Evolutionary conservation across 1,140 invertebrate species (phyloP), one percentile per base, ranked within the genome.

Genomic region (Phymorhynchus buccinoides): DNA sequence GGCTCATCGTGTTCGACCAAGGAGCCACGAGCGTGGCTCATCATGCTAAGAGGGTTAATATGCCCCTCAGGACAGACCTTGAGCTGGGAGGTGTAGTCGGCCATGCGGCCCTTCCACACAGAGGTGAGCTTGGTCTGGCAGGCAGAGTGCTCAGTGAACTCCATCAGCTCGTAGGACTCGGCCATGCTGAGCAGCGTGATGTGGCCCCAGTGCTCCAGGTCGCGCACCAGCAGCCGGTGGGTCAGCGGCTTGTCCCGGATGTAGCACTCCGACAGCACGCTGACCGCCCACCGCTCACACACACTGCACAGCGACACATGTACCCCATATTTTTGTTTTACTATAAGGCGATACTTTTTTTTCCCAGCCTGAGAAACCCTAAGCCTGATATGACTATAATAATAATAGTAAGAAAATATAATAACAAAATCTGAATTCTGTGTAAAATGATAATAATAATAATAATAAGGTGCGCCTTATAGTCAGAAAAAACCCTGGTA

Each of bases 31-130:
- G n/a, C n/a, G n/a, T n/a, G n/a, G n/a, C n/a, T n/a, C n/a, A n/a
- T n/a, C n/a, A n/a, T n/a, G n/a, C n/a, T n/a, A n/a, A n/a, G n/a
- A n/a, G n/a, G n/a, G n/a, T n/a, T n/a, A n/a, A n/a, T n/a, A n/a
- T n/a, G n/a, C n/a, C n/a, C n/a, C n/a, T n/a, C n/a, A n/a, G n/a
- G 27, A 62, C 81, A 73, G 83, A 93, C 92, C 90, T 90, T 93
- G 52, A 88, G 86, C 14, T 86, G 85, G 39, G 91, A 89, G n/a
- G 92, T 93, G 85, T 92, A 90, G 3, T 90, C 86, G 12, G 90
- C 89, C 90, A 93, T 91, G 9, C 88, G 84, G 6, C 93, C 92
- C 48, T 91, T 92, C 92, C 92, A 93, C 42, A 93, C 91, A 41
- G 87, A 88, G 83, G 91, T 92, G 0, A 93, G 89, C 85, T 92